Evolutionary conservation across 2,888 invertebrate species (phyloP).

Genomic region (Hypomecis punctinalis): DNA sequence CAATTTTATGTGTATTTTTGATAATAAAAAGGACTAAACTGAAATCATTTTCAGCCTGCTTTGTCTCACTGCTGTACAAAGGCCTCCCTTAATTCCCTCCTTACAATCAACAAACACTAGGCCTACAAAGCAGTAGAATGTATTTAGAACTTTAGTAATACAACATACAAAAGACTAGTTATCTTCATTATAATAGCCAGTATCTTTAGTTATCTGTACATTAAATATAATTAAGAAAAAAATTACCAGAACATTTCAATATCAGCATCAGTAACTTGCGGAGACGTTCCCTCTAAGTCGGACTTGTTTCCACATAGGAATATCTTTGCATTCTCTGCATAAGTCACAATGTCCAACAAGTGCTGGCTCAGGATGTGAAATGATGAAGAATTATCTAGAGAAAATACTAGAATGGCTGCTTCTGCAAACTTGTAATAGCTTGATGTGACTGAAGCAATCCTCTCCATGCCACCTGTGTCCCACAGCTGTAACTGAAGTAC

Average conservation of each 20-base stretch:
- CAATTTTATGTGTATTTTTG: neutral
- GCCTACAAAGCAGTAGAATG: no score
- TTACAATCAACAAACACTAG: no score
- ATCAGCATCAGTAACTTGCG: conserved; percentile 93
- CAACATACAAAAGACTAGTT: no score
- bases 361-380: conserved; percentile 97
- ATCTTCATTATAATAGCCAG: no score
- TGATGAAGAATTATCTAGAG: conserved; percentile 95
- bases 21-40: no score
- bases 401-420: conserved; percentile 96
- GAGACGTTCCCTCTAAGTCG: conserved; percentile 90
- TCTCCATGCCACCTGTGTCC: conserved; percentile 99
- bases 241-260: conserved; percentile 94
- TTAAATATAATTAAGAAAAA: conserved; percentile 45
- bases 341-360: conserved; percentile 95
- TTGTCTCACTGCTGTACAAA: no score
- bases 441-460: conserved; percentile 97
- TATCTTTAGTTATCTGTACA: no score
- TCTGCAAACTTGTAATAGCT: conserved; percentile 98
- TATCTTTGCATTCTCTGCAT: conserved; percentile 97
- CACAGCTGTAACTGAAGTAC: conserved; percentile 92
- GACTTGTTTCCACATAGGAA: conserved; percentile 97
- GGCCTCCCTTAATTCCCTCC: no score
- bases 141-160: no score
- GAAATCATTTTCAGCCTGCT: no score